phyloP scores from a whole-genome alignment of 2,888 invertebrate genomes.

The Acanthopleura granulata region DNA sequence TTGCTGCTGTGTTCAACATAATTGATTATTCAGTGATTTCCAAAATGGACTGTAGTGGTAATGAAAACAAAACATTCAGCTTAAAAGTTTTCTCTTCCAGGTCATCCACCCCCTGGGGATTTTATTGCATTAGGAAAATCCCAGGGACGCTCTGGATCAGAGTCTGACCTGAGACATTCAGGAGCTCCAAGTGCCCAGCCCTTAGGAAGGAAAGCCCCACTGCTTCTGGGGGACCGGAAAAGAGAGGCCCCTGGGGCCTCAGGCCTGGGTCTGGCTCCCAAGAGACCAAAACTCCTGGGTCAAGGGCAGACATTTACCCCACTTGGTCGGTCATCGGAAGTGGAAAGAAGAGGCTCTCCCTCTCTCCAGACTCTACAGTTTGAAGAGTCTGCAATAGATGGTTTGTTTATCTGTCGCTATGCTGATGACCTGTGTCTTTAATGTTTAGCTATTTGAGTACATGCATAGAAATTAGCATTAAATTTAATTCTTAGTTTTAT shows the following conservation, averaged over 20 bases:
- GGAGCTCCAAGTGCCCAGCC: conserved; percentile 33
- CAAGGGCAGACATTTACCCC: conserved; percentile 57
- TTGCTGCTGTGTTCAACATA: no score
- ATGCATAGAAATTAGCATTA: no score
- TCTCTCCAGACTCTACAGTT: conserved; percentile 45
- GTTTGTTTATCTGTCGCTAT: conserved; percentile 36
- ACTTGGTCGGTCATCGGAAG: conserved; percentile 53
- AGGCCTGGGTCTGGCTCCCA: conserved; percentile 53
- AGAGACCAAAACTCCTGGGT: conserved; percentile 66
- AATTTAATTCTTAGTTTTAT: no score
- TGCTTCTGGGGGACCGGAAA: conserved; percentile 77
- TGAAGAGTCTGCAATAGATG: conserved; percentile 78
- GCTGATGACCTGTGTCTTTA: no score
- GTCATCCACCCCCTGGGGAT: conserved; percentile 64
- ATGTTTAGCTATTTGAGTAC: no score
- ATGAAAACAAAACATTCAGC: neutral
- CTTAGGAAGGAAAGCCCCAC: conserved; percentile 25
- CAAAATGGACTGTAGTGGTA: no score
- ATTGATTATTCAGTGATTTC: no score
- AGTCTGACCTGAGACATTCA: conserved; percentile 6
- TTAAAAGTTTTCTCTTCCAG: conserved; percentile 35
- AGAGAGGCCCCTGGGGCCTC: conserved; percentile 74
- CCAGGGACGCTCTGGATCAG: conserved; percentile 24
- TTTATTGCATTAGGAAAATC: conserved; percentile 69
- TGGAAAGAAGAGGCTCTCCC: conserved; percentile 51